Evolutionary conservation across 2,113 vertebrate genomes (phyloP).

Genomic region (Bettongia penicillata): DNA sequence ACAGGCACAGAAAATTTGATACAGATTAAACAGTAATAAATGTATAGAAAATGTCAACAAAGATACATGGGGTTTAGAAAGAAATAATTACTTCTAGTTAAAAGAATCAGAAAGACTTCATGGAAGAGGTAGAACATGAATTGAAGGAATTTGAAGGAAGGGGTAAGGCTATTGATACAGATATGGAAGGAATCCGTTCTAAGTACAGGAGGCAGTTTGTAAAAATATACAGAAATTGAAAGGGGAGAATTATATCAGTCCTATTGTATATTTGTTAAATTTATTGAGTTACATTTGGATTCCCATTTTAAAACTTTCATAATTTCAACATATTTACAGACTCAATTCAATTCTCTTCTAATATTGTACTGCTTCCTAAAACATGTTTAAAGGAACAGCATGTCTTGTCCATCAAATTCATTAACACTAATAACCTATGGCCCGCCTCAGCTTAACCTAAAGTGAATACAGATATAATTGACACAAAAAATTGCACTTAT

Average conservation of each 20-base stretch:
- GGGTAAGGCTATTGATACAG: not conserved
- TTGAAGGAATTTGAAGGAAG: not conserved
- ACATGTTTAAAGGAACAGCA: not conserved
- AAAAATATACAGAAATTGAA: not conserved
- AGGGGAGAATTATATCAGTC: not conserved
- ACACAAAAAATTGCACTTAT: not conserved
- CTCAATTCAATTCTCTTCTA: not conserved
- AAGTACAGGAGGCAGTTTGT: not conserved
- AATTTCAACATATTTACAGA: not conserved
- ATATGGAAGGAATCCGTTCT: not conserved
- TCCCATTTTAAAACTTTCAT: conserved; percentile 47
- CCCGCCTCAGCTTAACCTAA: not conserved
- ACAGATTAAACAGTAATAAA: not conserved
- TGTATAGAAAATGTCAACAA: not conserved
- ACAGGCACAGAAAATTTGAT: not conserved
- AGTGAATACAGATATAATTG: not conserved
- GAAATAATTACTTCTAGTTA: not conserved
- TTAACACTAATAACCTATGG: not conserved
- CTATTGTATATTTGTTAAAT: not conserved
- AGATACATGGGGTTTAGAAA: not conserved
- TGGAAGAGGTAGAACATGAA: not conserved
- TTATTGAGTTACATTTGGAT: not conserved
- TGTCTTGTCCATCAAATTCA: not conserved
- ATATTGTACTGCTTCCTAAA: not conserved
- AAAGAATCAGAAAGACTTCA: not conserved